A percentile compares a stretch with the other conserved stretches of the same genome.
Conservation (phyloP, 2,888 invertebrate genomes). For the Brachypalpus laphriformis region DNA sequence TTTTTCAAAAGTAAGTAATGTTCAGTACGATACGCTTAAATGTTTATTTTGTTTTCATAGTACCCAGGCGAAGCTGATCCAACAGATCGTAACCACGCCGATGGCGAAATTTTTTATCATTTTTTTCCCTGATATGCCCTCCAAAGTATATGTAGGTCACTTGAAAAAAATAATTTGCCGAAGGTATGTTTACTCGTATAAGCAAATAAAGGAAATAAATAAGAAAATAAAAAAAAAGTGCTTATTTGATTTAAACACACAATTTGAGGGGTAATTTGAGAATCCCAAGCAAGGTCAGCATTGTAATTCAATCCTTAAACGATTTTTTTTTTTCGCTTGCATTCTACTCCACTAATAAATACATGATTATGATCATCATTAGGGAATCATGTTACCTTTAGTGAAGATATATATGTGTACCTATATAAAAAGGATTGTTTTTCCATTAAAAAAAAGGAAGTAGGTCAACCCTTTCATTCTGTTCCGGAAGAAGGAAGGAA, state of each 20-base stretch:
- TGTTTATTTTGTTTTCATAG: too few relatives aligned
- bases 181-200: too few relatives aligned
- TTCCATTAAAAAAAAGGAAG: constrained; percentile 34
- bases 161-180: not conserved
- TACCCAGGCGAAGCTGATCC: too few relatives aligned
- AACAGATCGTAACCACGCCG: too few relatives aligned
- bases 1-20: too few relatives aligned
- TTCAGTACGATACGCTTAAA: too few relatives aligned
- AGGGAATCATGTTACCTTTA: constrained; percentile 52
- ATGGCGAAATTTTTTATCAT: too few relatives aligned
- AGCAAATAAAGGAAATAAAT: too few relatives aligned
- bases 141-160: not conserved
- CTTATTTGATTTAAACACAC: not conserved
- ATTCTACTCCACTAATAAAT: constrained; percentile 1
- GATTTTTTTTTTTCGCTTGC: not conserved
- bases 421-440: not conserved
- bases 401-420: not conserved
- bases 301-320: constrained; percentile 35
- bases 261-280: constrained; percentile 27
- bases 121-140: too few relatives aligned
- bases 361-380: constrained; percentile 54
- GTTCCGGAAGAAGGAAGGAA: constrained; percentile 46
- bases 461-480: constrained; percentile 63
- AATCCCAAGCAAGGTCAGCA: constrained; percentile 36
- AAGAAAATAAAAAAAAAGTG: not conserved